Evolutionary conservation across 2,113 vertebrate species (phyloP).

Genomic region (Genyomyrus donnyi): DNA sequence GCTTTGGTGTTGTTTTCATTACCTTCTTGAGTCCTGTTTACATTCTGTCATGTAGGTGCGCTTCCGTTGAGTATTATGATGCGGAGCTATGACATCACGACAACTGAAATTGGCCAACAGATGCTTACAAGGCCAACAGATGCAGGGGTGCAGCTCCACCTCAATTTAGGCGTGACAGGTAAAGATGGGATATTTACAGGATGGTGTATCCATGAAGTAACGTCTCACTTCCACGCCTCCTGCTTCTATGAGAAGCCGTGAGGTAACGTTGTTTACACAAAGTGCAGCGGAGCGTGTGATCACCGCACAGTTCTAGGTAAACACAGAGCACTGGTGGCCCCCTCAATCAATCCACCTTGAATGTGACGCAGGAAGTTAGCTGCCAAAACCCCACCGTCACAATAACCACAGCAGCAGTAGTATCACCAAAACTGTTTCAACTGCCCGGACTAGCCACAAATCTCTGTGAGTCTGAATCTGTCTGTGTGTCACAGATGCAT

Average conservation of each 20-base stretch:
- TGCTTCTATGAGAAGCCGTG: neutral
- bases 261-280: neutral
- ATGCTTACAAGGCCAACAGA: neutral
- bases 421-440: neutral
- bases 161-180: neutral
- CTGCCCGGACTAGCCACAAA: neutral
- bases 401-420: neutral
- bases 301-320: neutral
- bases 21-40: neutral
- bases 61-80: neutral
- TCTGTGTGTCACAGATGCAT: neutral
- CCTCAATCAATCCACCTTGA: neutral
- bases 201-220: neutral
- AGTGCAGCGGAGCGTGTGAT: neutral
- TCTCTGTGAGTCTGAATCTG: neutral
- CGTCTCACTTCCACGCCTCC: neutral
- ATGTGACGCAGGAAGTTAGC: neutral
- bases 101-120: neutral
- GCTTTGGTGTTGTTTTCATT: neutral
- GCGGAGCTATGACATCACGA: neutral
- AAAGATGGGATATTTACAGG: neutral
- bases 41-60: neutral
- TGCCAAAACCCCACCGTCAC: neutral
- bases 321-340: neutral
- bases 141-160: neutral